phyloP scores from a whole-genome alignment of 2,888 invertebrate genomes.

The Dryocosmus kuriphilus region DNA sequence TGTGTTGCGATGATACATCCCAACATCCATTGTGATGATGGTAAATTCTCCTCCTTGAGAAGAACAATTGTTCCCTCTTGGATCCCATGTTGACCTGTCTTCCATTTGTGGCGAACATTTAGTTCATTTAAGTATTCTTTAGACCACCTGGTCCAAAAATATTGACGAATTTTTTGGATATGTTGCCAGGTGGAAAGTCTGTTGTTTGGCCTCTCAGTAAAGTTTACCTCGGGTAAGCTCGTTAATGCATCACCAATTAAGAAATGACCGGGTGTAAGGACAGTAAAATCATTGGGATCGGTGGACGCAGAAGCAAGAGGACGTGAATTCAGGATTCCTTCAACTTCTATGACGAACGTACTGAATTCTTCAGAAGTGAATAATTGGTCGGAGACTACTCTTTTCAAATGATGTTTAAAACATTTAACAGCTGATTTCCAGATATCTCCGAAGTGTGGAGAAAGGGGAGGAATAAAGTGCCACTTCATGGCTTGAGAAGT shows the following conservation, averaged over 20 bases:
- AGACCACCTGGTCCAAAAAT: no score
- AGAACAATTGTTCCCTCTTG: conserved; percentile 42
- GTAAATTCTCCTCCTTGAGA: conserved; percentile 41
- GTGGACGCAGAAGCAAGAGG: conserved; percentile 50
- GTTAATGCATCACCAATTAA: conserved; percentile 5
- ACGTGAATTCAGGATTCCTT: conserved; percentile 52
- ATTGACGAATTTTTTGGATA: conserved; percentile 44
- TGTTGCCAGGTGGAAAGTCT: conserved; percentile 36
- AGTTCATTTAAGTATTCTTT: no score
- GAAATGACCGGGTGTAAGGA: conserved; percentile 42
- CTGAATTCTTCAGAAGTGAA: conserved; percentile 12
- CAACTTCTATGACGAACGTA: conserved; percentile 42
- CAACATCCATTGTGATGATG: conserved; percentile 43
- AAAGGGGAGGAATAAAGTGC: no score
- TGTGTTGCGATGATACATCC: conserved; percentile 41
- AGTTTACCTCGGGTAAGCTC: conserved; percentile 3
- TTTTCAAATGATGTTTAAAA: conserved; percentile 59
- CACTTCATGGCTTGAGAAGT: no score
- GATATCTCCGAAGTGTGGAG: no score
- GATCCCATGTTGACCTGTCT: conserved; percentile 11
- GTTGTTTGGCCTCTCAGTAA: conserved; percentile 44
- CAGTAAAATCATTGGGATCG: conserved; percentile 49
- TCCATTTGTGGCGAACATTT: conserved; percentile 45
- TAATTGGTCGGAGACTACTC: conserved; percentile 48
- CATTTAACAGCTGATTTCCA: no score